These are phyloP conservation scores for Belgica antarctica DNA, from an alignment of 2,888 invertebrate species.

Conservation along the genomic window DNA sequence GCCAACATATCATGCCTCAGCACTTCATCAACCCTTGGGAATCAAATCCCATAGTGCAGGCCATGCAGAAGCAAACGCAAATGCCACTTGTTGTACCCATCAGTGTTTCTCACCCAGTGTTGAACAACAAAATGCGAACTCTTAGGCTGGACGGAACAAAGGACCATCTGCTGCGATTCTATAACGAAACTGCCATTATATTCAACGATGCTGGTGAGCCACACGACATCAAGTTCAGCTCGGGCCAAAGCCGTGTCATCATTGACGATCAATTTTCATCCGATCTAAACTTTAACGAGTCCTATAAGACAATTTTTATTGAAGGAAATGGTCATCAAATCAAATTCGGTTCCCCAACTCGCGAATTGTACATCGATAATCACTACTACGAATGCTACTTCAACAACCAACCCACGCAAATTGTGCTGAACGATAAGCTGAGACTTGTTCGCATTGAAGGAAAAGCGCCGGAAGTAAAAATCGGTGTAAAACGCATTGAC, in stretches of 20 bases:
- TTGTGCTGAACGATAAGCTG: conserved; percentile 76
- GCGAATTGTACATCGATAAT: conserved; percentile 86
- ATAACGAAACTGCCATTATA: conserved; percentile 79
- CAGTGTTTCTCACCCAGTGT: conserved; percentile 24
- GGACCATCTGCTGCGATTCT: conserved; percentile 60
- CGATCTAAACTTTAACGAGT: conserved; percentile 59
- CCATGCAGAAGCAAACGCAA: conserved; percentile 32
- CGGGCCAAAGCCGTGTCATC: conserved; percentile 70
- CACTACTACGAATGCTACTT: conserved; percentile 90
- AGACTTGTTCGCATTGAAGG: conserved; percentile 81
- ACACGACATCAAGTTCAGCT: conserved; percentile 78
- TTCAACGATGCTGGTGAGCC: conserved; percentile 85
- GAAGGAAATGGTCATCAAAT: conserved; percentile 74
- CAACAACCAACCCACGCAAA: conserved; percentile 78
- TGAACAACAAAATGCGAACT: conserved; percentile 37
- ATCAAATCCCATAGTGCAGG: conserved; percentile 22
- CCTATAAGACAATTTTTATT: conserved; percentile 69
- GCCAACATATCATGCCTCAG: conserved; percentile 51
- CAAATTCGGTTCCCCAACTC: conserved; percentile 85
- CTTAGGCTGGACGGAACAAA: conserved; percentile 35
- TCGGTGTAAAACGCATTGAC: conserved; percentile 78
- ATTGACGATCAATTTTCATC: conserved; percentile 75
- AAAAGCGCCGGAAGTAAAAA: conserved; percentile 89
- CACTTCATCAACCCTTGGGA: conserved; percentile 41
- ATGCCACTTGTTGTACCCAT: conserved; percentile 33